Evolutionary conservation across 2,113 vertebrate species (phyloP).

Genomic region (Talpa occidentalis): DNA sequence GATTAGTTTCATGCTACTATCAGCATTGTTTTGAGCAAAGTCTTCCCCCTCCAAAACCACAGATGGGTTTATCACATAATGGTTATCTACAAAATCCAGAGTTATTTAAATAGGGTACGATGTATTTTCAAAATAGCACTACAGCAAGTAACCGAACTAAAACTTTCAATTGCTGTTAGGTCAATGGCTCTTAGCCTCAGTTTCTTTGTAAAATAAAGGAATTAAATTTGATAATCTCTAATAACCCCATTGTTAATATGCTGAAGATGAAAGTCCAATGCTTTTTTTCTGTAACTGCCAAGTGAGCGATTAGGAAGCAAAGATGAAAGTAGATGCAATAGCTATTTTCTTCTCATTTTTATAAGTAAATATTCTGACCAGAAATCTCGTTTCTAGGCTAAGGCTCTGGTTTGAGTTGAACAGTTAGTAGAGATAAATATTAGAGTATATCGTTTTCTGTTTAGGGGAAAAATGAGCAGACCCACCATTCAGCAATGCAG

Average conservation of each 20-base stretch:
- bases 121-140: not conserved
- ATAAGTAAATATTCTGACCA: not conserved
- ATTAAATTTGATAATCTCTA: not conserved
- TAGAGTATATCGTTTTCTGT: not conserved
- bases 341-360: not conserved
- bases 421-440: not conserved
- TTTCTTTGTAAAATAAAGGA: not conserved
- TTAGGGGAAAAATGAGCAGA: not conserved
- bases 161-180: not conserved
- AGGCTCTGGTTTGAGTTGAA: not conserved
- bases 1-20: not conserved
- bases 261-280: not conserved
- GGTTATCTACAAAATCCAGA: not conserved
- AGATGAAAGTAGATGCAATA: not conserved
- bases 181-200: not conserved
- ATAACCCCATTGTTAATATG: not conserved
- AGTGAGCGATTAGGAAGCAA: not conserved
- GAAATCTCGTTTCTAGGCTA: not conserved
- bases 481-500: not conserved
- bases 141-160: not conserved
- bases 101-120: not conserved
- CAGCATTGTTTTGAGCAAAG: not conserved
- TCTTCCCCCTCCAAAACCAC: not conserved
- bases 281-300: not conserved
- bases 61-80: not conserved